phyloP scores from a whole-genome alignment of 2,888 invertebrate genomes.

The Girardia tigrina region DNA sequence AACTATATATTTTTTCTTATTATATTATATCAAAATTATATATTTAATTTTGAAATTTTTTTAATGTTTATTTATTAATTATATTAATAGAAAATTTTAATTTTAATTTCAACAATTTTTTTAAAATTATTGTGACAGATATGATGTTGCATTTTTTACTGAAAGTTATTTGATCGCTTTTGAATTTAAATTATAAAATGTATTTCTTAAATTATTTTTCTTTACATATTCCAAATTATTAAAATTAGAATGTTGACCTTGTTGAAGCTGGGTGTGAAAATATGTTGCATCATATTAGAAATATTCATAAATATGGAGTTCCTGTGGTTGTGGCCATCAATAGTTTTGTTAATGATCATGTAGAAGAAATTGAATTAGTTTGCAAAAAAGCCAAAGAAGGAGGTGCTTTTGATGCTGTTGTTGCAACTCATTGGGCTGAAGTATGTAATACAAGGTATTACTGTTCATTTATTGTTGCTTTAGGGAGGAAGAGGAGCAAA shows the following conservation, averaged over 20 bases:
- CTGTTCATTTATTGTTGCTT: background rate
- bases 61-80: too few species aligned
- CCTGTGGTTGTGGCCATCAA: conserved; percentile 89
- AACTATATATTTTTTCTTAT: too few species aligned
- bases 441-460: background rate
- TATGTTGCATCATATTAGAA: conserved; percentile 78
- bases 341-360: conserved; percentile 69
- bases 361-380: conserved; percentile 67
- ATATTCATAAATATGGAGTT: conserved; percentile 71
- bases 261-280: conserved; percentile 74
- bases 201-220: too few species aligned
- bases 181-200: too few species aligned
- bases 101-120: too few species aligned
- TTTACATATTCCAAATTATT: too few species aligned
- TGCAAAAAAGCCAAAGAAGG: conserved; percentile 60
- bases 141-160: too few species aligned
- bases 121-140: too few species aligned
- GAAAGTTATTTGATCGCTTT: too few species aligned
- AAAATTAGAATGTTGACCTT: conserved; percentile 65
- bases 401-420: conserved; percentile 74
- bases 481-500: conserved; percentile 74
- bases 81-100: too few species aligned
- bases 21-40: too few species aligned
- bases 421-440: conserved; percentile 69
- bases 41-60: too few species aligned